Base-by-base conservation (phyloP, 2,113 vertebrate species). In the Psettodes erumei region DNA sequence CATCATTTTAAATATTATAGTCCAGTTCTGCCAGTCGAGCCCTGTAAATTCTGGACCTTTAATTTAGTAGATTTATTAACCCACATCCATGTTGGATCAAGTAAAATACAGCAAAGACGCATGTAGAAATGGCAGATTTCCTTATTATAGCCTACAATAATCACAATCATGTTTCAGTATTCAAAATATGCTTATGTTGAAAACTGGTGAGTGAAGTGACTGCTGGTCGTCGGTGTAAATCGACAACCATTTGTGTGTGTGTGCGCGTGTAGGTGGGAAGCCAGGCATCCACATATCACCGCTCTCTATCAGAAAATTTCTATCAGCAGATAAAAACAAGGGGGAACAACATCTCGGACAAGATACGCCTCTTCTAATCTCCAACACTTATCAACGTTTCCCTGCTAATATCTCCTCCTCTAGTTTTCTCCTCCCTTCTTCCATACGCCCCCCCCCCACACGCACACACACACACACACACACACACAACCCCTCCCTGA, bases 241-340 rank as follows among this genome's bases (percentile, higher is more conserved):
- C n/a, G n/a, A n/a, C n/a, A n/a, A n/a, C 0, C 95, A 94, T 33
- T 95, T 94, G 56, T 94, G 95, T 5, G 94, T 94, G 95, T 82
- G 19, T 94, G 95, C 6, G 94, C 93, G 95, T 84, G 27, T 93
- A 93, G 19, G 92, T 77, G 55, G 90, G 94, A 71, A 91, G 59
- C 19, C 90, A 91, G 53, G 90, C 27, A 60, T 72, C 91, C 13
- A 93, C 74, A 64, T 95, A 95, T 92, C 91, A 28, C 63, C 4
- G 40, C 81, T 86, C 66, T 65, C 69, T 81, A 90, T 91, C 89
- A 68, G 88, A 81, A 84, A 86, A 75, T 84, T 86, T 82, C 80
- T 85, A 87, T 89, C 91, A 81, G 81, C 73, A 89, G 87, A 91
- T 91, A 87, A 86, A 5, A 5, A 95, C 92, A 66, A 93, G 90